Evolutionary conservation across 1,140 invertebrate genomes (phyloP).

Genomic region (Eriosoma lanigerum): DNA sequence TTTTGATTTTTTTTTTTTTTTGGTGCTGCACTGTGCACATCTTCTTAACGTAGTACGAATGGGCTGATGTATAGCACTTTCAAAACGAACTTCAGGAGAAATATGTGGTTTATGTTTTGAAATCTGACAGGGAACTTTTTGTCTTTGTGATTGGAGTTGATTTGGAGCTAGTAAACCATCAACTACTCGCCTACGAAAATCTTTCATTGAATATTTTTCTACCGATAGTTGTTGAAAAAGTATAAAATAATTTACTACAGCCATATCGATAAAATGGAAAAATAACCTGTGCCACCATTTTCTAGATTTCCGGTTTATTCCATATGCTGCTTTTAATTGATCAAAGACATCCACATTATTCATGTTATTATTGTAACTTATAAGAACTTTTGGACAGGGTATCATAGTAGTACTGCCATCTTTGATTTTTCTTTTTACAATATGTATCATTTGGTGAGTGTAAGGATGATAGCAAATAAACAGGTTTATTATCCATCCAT

Average conservation of each 20-base stretch:
- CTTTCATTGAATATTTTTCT: neutral
- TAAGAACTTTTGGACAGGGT: neutral
- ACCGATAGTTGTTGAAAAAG: neutral
- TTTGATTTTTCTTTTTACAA: neutral
- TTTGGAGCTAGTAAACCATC: conserved; percentile 7
- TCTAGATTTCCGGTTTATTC: neutral
- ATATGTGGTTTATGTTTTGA: neutral
- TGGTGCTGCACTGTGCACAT: conserved; percentile 21
- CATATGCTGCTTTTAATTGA: conserved; percentile 4
- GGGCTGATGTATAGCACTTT: neutral
- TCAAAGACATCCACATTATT: neutral
- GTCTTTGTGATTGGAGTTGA: conserved; percentile 3
- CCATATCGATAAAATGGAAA: conserved; percentile 20
- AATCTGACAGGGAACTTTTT: neutral
- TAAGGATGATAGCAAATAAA: neutral
- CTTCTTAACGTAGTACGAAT: conserved; percentile 3
- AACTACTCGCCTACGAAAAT: conserved; percentile 17
- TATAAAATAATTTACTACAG: neutral
- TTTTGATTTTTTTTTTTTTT: too few species aligned
- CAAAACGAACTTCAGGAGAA: conserved; percentile 19
- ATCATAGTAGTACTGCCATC: neutral
- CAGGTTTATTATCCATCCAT: conserved; percentile 6
- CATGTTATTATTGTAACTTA: neutral
- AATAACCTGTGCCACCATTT: conserved; percentile 16
- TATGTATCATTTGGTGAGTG: neutral